A percentile compares a stretch with the other conserved stretches of the same genome.
These are phyloP conservation scores for Blastobasis adustella DNA, from an alignment of 2,888 invertebrate species.

Conservation along the genomic window DNA sequence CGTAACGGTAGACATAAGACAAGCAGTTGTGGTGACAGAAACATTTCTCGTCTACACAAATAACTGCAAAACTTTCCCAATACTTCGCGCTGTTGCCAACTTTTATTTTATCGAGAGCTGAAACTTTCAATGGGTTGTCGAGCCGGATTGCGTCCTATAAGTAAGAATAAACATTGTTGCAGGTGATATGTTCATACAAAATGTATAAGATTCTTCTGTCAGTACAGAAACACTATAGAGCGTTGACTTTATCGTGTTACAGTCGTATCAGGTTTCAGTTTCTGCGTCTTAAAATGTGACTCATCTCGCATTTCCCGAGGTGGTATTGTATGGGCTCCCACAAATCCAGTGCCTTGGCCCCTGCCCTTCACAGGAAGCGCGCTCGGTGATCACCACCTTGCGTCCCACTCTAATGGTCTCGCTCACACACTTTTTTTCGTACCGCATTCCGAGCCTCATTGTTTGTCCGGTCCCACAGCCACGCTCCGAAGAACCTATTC, in stretches of 20 bases:
- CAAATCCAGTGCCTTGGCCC: not conserved
- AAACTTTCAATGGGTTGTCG: too few species aligned
- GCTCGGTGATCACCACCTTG: constrained; percentile 20
- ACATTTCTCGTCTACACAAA: too few species aligned
- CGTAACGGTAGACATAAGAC: too few species aligned
- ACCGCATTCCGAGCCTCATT: constrained; percentile 61
- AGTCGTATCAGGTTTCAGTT: not conserved
- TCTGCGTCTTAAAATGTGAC: not conserved
- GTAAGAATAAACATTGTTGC: too few species aligned
- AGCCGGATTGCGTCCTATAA: too few species aligned
- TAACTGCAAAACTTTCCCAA: too few species aligned
- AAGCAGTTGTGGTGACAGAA: too few species aligned
- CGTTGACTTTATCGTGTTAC: not conserved
- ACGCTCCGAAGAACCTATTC: constrained; percentile 36
- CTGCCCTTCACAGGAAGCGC: constrained; percentile 38
- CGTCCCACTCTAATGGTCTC: constrained; percentile 26
- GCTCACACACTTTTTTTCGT: constrained; percentile 42
- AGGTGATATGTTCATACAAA: too few species aligned
- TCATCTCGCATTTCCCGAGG: not conserved
- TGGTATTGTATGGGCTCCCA: constrained; percentile 7
- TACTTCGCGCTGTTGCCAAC: too few species aligned
- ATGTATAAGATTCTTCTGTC: too few species aligned
- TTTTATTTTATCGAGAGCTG: too few species aligned
- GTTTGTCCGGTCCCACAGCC: constrained; percentile 57
- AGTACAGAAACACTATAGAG: too few species aligned